Conservation (phyloP, 30 jellyfish, hydroid and myxozoan species). For the Turritopsis rubra region DNA sequence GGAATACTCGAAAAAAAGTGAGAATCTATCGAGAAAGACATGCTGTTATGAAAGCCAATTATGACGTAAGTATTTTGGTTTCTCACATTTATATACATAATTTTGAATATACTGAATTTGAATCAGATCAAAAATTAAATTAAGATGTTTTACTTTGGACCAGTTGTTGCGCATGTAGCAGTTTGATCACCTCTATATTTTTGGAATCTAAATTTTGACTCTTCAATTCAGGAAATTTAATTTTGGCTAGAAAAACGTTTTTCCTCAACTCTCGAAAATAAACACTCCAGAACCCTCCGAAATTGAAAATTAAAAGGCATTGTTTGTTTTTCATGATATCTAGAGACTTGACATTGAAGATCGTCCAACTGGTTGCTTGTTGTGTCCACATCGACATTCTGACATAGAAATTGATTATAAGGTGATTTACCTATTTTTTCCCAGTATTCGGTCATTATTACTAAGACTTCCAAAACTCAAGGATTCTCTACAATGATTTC, state of each 20-base stretch:
- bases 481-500: no score
- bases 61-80: slow-evolving; percentile 9
- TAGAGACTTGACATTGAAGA: slow-evolving; percentile 88
- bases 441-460: background rate
- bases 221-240: no score
- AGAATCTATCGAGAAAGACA: slow-evolving; percentile 1
- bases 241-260: no score
- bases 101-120: no score
- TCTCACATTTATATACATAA: background rate
- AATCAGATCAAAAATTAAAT: no score
- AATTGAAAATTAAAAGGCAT: background rate
- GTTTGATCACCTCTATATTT: no score
- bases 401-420: slow-evolving; percentile 65
- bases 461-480: no score
- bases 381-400: slow-evolving; percentile 76
- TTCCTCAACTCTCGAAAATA: no score
- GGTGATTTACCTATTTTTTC: slow-evolving; percentile 17
- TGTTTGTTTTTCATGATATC: background rate
- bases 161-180: no score
- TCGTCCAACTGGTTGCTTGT: slow-evolving; percentile 84
- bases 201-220: no score
- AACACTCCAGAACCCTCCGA: no score
- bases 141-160: no score
- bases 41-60: slow-evolving; percentile 5
- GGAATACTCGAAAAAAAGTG: slow-evolving; percentile 5